Conservation (phyloP, 1,140 invertebrate genomes). For the Caenorhabditis remanei region DNA sequence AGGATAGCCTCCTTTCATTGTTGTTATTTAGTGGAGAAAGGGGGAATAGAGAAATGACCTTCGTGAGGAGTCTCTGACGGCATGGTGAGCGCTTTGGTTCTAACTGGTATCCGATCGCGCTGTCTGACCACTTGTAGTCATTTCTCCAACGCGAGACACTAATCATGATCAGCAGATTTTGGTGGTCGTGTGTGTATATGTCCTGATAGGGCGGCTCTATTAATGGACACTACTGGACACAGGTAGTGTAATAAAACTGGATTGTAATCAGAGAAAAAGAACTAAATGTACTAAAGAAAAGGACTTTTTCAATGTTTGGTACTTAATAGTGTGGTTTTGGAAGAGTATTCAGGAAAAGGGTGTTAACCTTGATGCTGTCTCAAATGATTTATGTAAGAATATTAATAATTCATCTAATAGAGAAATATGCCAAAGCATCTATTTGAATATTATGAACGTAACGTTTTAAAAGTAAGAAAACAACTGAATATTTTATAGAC, state of each 20-base stretch:
- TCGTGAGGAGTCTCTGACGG: constrained; percentile 32
- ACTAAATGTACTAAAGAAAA: background rate
- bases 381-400: background rate
- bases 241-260: constrained; percentile 29
- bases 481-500: too few relatives aligned
- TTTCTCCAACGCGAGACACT: constrained; percentile 21
- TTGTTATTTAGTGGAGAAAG: constrained; percentile 30
- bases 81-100: constrained; percentile 6
- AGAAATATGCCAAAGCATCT: too few relatives aligned
- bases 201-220: constrained; percentile 45
- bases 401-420: background rate
- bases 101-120: constrained; percentile 41
- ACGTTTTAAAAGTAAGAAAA: too few relatives aligned
- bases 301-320: background rate
- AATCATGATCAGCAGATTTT: constrained; percentile 51
- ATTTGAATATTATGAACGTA: too few relatives aligned
- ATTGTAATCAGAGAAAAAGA: constrained; percentile 35
- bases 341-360: background rate
- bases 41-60: constrained; percentile 25
- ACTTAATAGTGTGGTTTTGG: constrained; percentile 4
- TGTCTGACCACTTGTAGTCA: constrained; percentile 23
- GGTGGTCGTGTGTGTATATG: constrained; percentile 3
- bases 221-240: constrained; percentile 21
- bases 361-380: background rate
- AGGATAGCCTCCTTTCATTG: constrained; percentile 38